Evolutionary conservation across 2,797 vertebrate genomes (phyloP), one percentile per base, ranked within the genome.

Genomic region (Dermochelys coriacea): DNA sequence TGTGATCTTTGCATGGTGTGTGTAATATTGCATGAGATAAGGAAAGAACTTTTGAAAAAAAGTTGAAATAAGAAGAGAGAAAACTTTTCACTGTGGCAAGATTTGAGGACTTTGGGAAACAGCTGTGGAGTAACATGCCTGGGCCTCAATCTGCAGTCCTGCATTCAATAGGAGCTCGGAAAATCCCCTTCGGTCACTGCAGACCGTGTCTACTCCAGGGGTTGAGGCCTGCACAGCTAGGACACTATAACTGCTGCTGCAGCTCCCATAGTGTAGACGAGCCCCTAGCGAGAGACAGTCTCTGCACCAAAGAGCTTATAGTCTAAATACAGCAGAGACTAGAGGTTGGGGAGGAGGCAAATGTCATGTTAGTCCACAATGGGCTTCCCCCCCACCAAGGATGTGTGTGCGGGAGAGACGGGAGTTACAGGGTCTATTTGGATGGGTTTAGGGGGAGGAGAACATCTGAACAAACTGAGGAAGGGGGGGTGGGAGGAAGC

Each of bases 71-170:
- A 74, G 47, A 25, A 41, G 54, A 64, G 78, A 25, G 21, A 29
- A 49, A 59, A 51, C 61, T 78, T 97, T 95, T 86, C 85, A 50
- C 74, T 87, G 54, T 84, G 85, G 71, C 83, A 86, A 51, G 31
- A 95, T 11, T 61, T 16, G 79, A 85, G 94, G 91, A 92, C 61
- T 23, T 90, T 81, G 31, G 74, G 77, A 94, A 87, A 86, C 87
- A 88, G 12, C 90, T 93, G 85, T 84, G 59, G 15, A 31, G 85
- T 87, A 61, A 82, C 75, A 49, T 85, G 85, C 52, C 78, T 50
- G 41, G 50, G 94, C 91, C 90, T 80, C n/a, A 88, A 91, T 71
- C 82, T 93, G 95, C 95, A 87, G 47, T 18, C 89, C 54, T 80
- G 55, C 55, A 51, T 55, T 89, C 82, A 29, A 16, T 45, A 37